Evolutionary conservation across 2,797 vertebrate genomes (phyloP).

Genomic region (Cuniculus paca): DNA sequence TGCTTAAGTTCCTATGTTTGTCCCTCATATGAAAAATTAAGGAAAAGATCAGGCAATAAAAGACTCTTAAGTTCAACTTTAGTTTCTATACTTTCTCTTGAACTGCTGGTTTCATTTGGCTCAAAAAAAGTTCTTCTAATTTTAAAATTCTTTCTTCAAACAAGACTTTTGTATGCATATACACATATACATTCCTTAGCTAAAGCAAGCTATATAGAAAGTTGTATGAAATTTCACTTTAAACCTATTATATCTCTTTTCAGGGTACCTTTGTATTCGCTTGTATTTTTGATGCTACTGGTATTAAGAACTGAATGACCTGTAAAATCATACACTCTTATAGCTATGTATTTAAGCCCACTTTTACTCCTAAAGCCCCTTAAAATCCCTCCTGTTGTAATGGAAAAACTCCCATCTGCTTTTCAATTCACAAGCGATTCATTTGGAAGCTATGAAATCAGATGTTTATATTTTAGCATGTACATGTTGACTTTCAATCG

Average conservation of each 20-base stretch:
- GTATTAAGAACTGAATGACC: background rate
- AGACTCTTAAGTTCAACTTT: background rate
- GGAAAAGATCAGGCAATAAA: background rate
- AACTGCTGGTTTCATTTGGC: conserved; percentile 56
- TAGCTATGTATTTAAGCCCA: background rate
- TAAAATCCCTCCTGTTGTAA: conserved; percentile 23
- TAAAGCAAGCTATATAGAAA: conserved; percentile 5
- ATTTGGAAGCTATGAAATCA: conserved; percentile 34
- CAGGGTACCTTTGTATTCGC: conserved; percentile 14
- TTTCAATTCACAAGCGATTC: conserved; percentile 43
- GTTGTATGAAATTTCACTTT: conserved; percentile 48
- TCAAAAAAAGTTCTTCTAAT: background rate
- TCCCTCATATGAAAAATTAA: conserved; percentile 24
- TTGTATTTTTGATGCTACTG: conserved; percentile 41
- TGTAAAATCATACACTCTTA: conserved; percentile 17
- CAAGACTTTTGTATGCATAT: background rate
- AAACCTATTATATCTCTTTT: conserved; percentile 28
- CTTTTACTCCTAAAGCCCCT: conserved; percentile 26
- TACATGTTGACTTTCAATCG: background rate
- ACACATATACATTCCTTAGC: background rate
- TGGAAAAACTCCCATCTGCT: background rate
- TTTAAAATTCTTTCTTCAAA: conserved; percentile 22
- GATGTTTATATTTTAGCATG: conserved; percentile 12
- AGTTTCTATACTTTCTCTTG: conserved; percentile 31
- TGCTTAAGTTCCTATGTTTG: conserved; percentile 4